Evolutionary conservation across 2,113 vertebrate species (phyloP).

Genomic region (Tupaia chinensis): DNA sequence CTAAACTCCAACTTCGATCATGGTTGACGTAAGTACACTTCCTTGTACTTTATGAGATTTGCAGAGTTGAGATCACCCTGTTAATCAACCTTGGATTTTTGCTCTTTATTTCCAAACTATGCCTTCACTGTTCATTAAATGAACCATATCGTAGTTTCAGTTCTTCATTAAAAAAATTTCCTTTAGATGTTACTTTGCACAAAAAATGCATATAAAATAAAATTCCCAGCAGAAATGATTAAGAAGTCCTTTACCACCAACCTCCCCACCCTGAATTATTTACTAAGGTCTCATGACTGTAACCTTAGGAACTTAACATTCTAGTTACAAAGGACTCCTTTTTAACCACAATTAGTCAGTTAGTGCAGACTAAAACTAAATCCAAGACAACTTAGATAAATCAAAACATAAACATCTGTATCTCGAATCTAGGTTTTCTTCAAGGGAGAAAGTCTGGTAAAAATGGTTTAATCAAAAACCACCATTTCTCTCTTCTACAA

Average conservation of each 20-base stretch:
- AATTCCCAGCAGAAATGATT: not conserved
- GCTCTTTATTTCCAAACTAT: constrained; percentile 23
- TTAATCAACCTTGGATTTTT: constrained; percentile 43
- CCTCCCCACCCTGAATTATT: constrained; percentile 69
- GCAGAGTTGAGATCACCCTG: not conserved
- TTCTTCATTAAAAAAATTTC: not conserved
- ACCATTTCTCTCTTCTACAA: not conserved
- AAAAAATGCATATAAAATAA: not conserved
- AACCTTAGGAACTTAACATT: constrained; percentile 55
- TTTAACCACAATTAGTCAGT: constrained; percentile 45
- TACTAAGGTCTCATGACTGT: constrained; percentile 24
- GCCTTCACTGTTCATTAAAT: not conserved
- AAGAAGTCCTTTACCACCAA: constrained; percentile 39
- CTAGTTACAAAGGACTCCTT: constrained; percentile 28
- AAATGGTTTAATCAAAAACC: constrained; percentile 14
- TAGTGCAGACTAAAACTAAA: not conserved
- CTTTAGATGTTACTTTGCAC: not conserved
- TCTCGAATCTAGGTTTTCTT: not conserved
- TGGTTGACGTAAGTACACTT: not conserved
- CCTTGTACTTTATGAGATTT: not conserved
- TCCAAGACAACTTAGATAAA: not conserved
- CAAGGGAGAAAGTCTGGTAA: not conserved
- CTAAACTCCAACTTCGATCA: not conserved
- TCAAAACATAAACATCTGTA: constrained; percentile 11
- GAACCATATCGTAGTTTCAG: not conserved